Conservation (phyloP, 2,797 vertebrate species). For the Scolopax rusticola region DNA sequence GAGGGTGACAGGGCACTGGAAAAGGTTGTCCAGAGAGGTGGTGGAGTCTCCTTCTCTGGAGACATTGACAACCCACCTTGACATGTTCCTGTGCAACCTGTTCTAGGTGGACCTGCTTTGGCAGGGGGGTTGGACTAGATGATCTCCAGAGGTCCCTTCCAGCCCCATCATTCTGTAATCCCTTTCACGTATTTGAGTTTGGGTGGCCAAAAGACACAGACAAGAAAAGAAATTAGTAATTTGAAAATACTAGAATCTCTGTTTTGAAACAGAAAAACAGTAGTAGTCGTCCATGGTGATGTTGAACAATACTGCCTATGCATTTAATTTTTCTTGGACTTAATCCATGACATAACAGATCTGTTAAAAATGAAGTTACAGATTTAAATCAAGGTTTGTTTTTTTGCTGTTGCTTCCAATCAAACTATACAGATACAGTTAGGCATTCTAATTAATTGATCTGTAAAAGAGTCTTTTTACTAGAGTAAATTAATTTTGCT, state of each 20-base stretch:
- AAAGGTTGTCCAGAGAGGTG: too few relatives aligned
- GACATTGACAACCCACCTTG: too few relatives aligned
- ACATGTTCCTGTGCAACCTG: too few relatives aligned
- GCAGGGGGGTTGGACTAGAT: too few relatives aligned
- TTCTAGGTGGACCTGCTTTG: too few relatives aligned
- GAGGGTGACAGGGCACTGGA: too few relatives aligned
- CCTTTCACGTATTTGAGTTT: neutral
- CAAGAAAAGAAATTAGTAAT: neutral
- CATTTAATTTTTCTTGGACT: neutral
- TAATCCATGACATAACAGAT: neutral
- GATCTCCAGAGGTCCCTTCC: too few relatives aligned
- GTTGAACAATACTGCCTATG: neutral
- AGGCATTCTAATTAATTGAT: neutral
- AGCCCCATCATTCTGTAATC: neutral
- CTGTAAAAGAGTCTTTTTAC: neutral
- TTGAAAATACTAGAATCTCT: neutral
- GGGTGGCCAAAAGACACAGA: neutral
- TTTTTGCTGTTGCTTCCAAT: neutral
- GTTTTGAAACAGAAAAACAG: neutral
- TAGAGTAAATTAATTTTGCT: neutral
- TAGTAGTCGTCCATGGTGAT: neutral
- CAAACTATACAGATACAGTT: rapidly evolving
- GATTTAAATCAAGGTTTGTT: neutral
- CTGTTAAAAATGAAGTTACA: neutral
- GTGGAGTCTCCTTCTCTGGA: too few relatives aligned